Base-by-base conservation (phyloP, 2,797 vertebrate species). In the Spea hammondii region DNA sequence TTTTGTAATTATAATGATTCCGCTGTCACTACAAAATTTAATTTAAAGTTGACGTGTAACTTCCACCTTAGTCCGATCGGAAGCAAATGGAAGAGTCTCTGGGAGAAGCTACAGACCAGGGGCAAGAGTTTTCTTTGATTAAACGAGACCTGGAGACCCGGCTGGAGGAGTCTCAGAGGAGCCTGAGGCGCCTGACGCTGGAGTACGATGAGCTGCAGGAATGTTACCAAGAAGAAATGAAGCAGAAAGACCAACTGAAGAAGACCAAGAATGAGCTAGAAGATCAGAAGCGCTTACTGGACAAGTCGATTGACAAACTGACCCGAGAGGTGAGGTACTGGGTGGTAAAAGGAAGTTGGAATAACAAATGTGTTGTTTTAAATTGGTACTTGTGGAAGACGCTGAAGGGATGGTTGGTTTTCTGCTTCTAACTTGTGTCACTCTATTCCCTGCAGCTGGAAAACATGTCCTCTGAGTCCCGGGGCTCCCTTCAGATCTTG, bases 271-370 rank as follows among this genome's bases (percentile, higher is more conserved):
- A 53, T 0, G 95, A 98, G 79, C 88, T 99, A 84, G 96, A 99
- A 85, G 96, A 98, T 81, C 95, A 99, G 89, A 98, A 97, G 83
- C 90, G 93, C 46, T 86, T 96, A 78, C 90, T 98, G 66, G 95
- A 97, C 82, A 90, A 92, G 64, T 91, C 94, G 0, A 88, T 96
- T 2, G 94, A 95, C 74, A 95, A 96, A 83, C 93, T 98, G 9
- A 97, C 89, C 86, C 95, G 95, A 86, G 96, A 98, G 95, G 97
- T 97, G 32, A 62, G 82, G 9, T 11, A 32, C n/a, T 3, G n/a
- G 10, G 11, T 65, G 62, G 62, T 32, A 7, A 65, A 3, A 65
- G 32, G 12, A 65, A 65, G 8, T 48, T 47, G 47, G 65, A 47
- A 2, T 44, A 8, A 9, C 65, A 67, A 6, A 9, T 68, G 32